A percentile compares a stretch with the other conserved stretches of the same genome.
Conservation (phyloP, 2,888 invertebrate species). For the Lumbricus terrestris region DNA sequence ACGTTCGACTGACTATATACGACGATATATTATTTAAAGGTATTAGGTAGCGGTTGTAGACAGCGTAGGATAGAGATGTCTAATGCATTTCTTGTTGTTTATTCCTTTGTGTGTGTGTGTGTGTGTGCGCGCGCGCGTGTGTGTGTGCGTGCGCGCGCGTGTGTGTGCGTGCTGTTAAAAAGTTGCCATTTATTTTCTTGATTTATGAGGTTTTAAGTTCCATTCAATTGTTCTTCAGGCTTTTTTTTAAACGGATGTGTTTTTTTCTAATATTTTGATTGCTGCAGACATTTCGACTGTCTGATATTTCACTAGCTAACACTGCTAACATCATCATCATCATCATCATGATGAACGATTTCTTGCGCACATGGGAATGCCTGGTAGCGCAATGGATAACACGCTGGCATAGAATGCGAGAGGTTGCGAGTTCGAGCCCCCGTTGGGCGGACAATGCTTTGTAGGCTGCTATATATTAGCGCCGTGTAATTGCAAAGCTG, state of each 20-base stretch:
- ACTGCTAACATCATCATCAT: too few species aligned
- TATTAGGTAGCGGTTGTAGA: not conserved
- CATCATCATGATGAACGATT: constrained; percentile 49
- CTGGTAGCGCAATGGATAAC: too few species aligned
- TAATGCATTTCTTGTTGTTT: not conserved
- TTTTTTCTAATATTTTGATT: not conserved
- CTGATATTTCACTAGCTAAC: not conserved
- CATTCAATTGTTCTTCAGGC: not conserved
- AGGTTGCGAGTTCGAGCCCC: too few species aligned
- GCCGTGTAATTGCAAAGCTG: too few species aligned
- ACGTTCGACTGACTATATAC: not conserved
- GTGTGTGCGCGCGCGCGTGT: too few species aligned
- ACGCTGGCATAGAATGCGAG: too few species aligned
- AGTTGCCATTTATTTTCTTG: not conserved
- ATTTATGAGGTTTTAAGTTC: not conserved
- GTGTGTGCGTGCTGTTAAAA: not conserved
- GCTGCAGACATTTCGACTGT: not conserved
- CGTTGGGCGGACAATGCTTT: too few species aligned
- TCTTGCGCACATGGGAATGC: constrained; percentile 52
- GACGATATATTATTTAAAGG: too few species aligned
- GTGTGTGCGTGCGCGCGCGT: too few species aligned
- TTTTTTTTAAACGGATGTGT: not conserved
- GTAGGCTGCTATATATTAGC: too few species aligned
- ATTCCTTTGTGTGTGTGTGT: not conserved
- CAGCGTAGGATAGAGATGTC: not conserved